Percentiles rank a stretch among this genome's conserved stretches.
These are phyloP conservation scores for Orchestia grillus DNA, from an alignment of 1,140 invertebrate species.

Conservation along the genomic window DNA sequence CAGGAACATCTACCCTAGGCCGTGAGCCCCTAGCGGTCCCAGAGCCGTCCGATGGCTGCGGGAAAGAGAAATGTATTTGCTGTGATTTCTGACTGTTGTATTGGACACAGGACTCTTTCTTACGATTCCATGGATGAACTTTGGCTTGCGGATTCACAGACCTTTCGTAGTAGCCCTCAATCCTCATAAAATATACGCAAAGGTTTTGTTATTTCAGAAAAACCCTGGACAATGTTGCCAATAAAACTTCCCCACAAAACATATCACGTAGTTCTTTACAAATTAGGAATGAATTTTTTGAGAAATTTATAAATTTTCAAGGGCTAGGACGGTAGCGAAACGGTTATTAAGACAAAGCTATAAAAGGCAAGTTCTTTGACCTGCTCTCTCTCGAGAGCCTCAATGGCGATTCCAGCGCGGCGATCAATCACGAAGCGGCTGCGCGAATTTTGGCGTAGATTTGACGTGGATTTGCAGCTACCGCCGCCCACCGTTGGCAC, in stretches of 20 bases:
- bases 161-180: too few species aligned
- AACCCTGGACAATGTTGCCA: too few species aligned
- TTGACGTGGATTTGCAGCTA: conserved; percentile 4
- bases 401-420: not conserved
- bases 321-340: not conserved
- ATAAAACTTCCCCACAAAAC: too few species aligned
- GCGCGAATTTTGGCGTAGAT: not conserved
- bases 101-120: not conserved
- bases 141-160: too few species aligned
- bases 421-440: not conserved
- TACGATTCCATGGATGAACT: too few species aligned
- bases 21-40: too few species aligned
- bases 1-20: too few species aligned
- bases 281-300: too few species aligned
- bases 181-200: too few species aligned
- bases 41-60: not conserved
- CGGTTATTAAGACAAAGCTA: not conserved
- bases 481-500: not conserved
- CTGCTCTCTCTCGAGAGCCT: not conserved
- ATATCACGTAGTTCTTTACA: too few species aligned
- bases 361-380: not conserved
- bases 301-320: too few species aligned
- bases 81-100: not conserved
- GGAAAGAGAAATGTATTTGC: not conserved
- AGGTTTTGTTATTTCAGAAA: too few species aligned